Percentiles rank a stretch among this genome's conserved stretches.
Conservation (phyloP, 2,888 invertebrate species). For the Ophioninae sp. region DNA sequence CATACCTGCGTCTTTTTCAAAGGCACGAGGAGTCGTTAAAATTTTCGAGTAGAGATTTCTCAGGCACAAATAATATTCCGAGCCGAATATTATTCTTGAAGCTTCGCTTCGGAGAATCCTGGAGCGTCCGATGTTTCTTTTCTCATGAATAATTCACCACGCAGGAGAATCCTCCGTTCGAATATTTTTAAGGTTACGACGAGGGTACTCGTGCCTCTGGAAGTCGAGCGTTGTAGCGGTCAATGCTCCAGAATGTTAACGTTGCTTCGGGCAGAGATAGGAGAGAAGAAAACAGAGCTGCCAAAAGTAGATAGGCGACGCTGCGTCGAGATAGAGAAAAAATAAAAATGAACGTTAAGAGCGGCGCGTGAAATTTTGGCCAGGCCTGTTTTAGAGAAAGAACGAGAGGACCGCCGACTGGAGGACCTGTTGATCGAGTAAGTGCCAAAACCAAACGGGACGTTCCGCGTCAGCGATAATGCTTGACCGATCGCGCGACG, state of each 20-base stretch:
- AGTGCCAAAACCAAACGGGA: constrained; percentile 48
- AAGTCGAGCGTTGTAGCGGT: too few relatives aligned
- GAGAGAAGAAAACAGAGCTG: too few relatives aligned
- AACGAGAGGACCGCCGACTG: constrained; percentile 62
- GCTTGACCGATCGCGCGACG: constrained; percentile 14
- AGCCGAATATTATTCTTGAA: neutral
- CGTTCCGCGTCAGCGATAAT: constrained; percentile 9
- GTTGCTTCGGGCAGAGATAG: too few relatives aligned
- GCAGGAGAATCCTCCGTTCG: neutral
- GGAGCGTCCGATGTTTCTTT: neutral
- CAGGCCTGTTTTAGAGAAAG: constrained; percentile 74
- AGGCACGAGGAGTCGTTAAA: neutral
- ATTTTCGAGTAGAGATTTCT: neutral
- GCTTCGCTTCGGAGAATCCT: neutral
- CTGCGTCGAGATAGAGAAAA: neutral
- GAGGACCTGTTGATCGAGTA: constrained; percentile 71
- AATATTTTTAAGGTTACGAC: neutral
- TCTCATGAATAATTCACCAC: neutral
- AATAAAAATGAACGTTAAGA: neutral
- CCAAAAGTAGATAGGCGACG: too few relatives aligned
- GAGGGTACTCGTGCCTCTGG: too few relatives aligned
- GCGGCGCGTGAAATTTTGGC: constrained; percentile 32
- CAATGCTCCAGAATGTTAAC: too few relatives aligned
- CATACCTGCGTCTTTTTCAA: too few relatives aligned
- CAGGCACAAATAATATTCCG: neutral